Evolutionary conservation across 2,113 vertebrate species (phyloP).

Genomic region (Apodemus speciosus): DNA sequence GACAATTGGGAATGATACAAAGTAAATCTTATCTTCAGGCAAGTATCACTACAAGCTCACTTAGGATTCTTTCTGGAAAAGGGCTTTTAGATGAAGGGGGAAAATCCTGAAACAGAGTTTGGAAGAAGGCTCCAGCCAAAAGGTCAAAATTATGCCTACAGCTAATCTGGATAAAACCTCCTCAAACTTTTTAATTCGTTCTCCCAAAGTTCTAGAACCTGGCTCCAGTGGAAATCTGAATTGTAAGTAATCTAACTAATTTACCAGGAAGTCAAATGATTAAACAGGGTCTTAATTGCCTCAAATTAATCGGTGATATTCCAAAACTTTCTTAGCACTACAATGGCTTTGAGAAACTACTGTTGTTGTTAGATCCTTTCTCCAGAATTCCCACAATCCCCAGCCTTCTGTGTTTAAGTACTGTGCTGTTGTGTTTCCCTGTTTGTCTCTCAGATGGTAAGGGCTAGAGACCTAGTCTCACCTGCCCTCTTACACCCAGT

Average conservation of each 20-base stretch:
- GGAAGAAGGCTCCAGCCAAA: not conserved
- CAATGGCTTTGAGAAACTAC: not conserved
- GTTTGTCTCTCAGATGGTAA: not conserved
- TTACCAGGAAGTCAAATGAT: not conserved
- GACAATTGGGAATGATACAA: not conserved
- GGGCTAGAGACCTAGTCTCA: not conserved
- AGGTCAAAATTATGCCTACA: not conserved
- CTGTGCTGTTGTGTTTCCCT: not conserved
- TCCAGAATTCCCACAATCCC: not conserved
- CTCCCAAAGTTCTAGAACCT: not conserved
- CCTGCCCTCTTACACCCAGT: not conserved
- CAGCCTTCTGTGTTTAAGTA: not conserved
- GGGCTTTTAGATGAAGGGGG: not conserved
- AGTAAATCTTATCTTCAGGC: not conserved
- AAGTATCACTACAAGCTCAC: not conserved
- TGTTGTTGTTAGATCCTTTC: not conserved
- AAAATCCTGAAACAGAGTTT: not conserved
- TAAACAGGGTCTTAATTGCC: not conserved
- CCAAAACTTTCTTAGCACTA: not conserved
- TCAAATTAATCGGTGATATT: not conserved
- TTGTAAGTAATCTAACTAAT: not conserved
- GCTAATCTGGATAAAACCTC: slow-evolving; percentile 4
- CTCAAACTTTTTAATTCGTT: not conserved
- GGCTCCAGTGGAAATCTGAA: not conserved
- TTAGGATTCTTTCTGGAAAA: slow-evolving; percentile 40